Base-by-base conservation (phyloP, 2,797 vertebrate genomes). In the Enteromius afrohamiltoni region DNA sequence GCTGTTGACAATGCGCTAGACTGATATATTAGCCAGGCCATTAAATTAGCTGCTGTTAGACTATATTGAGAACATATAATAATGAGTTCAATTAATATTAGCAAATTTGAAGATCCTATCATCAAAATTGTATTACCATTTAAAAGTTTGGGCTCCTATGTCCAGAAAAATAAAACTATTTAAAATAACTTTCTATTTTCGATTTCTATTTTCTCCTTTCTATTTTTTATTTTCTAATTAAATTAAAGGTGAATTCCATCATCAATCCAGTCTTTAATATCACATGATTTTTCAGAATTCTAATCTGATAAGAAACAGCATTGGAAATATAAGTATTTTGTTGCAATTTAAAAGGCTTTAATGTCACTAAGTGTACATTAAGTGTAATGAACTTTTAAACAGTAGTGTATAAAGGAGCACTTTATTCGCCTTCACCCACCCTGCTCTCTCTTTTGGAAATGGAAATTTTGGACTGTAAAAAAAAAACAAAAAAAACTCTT, bases 1-100 rank as follows among this genome's bases (percentile, higher is more conserved):
- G 34, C 7, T 70, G 78, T 79, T 68, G 31, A 53, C 64, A 37
- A 26, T 53, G 21, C 37, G 21, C 67, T 68, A 10, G 74, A 42
- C 21, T 58, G 11, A 58, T 64, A 6, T 16, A 58, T 42, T 7
- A 55, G n/a, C 9, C 65, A 29, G 13, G 31, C 0, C n/a, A 17
- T 58, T 76, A 58, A 76, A 40, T 58, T 40, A 58, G 51, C 13
- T 58, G 73, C 16, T 45, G 9, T 70, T 70, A 58, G 34, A 17
- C 16, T 29, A 10, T 9, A 71, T 53, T 31, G 7, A 62, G 21
- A 69, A 11, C 37, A 6, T 70, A 31, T 53, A 23, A 67, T 10
- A 8, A 73, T 55, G 11, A 58, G 9, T 53, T 29, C 1, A 49
- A 49, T 49, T 53, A 1, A 51, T 73, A 51, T 73, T 3, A 73